phyloP scores from a whole-genome alignment of 2,888 invertebrate genomes.

The Cryptocephalus primarius region DNA sequence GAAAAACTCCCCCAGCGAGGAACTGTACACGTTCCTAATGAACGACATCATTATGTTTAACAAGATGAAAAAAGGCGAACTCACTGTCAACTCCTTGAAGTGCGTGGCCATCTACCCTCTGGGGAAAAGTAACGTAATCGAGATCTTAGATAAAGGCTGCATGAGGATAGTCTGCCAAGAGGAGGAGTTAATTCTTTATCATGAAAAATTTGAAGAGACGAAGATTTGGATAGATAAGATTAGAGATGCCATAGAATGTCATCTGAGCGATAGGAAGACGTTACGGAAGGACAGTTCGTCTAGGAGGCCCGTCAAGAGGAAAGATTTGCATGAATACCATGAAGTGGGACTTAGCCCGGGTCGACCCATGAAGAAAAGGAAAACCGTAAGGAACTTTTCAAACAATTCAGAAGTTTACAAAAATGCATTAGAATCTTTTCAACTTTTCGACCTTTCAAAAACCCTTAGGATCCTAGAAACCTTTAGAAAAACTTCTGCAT shows the following conservation, averaged over 20 bases:
- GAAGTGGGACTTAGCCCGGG: slow-evolving; percentile 43
- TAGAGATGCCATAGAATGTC: slow-evolving; percentile 44
- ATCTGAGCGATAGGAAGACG: slow-evolving; percentile 47
- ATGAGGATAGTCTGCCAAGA: slow-evolving; percentile 50
- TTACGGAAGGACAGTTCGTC: slow-evolving; percentile 53
- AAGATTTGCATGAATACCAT: slow-evolving; percentile 44
- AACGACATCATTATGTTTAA: slow-evolving; percentile 66
- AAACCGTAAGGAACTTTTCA: slow-evolving; percentile 11
- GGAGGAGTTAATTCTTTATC: slow-evolving; percentile 46
- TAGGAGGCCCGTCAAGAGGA: slow-evolving; percentile 47
- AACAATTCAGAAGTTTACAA: too few relatives aligned
- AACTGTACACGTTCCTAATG: slow-evolving; percentile 57
- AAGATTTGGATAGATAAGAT: slow-evolving; percentile 47
- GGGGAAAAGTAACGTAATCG: slow-evolving; percentile 54
- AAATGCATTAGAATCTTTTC: too few relatives aligned
- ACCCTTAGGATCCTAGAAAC: too few relatives aligned
- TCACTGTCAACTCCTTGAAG: slow-evolving; percentile 47
- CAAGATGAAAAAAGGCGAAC: slow-evolving; percentile 48
- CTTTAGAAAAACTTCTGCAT: too few relatives aligned
- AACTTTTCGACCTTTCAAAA: too few relatives aligned
- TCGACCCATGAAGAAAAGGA: slow-evolving; percentile 38
- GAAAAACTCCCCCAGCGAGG: slow-evolving; percentile 34
- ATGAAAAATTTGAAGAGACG: slow-evolving; percentile 42
- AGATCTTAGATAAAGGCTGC: slow-evolving; percentile 46
- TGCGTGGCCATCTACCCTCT: slow-evolving; percentile 59